These are phyloP conservation scores for Baryphthengus martii DNA, from an alignment of 2,113 vertebrate genomes.

Conservation along the genomic window DNA sequence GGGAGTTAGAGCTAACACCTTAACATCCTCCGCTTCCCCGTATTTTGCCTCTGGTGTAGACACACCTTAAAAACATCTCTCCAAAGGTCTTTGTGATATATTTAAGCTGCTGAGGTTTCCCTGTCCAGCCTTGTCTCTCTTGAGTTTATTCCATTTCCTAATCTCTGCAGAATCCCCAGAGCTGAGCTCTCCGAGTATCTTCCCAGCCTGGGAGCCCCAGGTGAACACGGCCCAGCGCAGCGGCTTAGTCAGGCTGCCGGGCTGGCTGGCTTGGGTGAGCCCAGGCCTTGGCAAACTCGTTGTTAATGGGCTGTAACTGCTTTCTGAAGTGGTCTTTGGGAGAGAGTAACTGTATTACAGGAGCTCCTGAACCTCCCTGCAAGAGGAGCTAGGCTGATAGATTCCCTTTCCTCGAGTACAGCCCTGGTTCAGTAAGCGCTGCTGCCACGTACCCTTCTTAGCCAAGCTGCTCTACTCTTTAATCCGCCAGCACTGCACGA, in stretches of 20 bases:
- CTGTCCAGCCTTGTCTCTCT: not conserved
- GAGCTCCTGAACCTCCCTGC: not conserved
- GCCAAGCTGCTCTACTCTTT: not conserved
- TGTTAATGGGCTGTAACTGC: not conserved
- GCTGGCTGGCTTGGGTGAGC: not conserved
- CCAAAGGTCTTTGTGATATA: not conserved
- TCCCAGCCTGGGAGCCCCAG: not conserved
- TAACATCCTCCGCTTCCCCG: not conserved
- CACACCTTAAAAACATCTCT: not conserved
- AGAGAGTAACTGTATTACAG: not conserved
- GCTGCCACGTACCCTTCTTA: not conserved
- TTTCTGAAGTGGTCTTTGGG: not conserved
- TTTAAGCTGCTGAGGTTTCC: not conserved
- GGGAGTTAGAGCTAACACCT: not conserved
- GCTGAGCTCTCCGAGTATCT: not conserved
- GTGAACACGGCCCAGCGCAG: not conserved
- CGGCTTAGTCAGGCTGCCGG: not conserved
- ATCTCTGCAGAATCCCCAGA: not conserved
- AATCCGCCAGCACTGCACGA: not conserved
- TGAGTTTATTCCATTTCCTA: not conserved
- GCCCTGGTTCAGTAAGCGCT: not conserved
- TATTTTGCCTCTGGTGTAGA: not conserved
- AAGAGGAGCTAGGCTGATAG: not conserved
- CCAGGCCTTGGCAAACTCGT: not conserved
- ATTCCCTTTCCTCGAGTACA: not conserved